A percentile compares a stretch with the other conserved stretches of the same genome.
Evolutionary conservation across 2,888 invertebrate species (phyloP).

Genomic region (Mongoloraphidia duomilia): DNA sequence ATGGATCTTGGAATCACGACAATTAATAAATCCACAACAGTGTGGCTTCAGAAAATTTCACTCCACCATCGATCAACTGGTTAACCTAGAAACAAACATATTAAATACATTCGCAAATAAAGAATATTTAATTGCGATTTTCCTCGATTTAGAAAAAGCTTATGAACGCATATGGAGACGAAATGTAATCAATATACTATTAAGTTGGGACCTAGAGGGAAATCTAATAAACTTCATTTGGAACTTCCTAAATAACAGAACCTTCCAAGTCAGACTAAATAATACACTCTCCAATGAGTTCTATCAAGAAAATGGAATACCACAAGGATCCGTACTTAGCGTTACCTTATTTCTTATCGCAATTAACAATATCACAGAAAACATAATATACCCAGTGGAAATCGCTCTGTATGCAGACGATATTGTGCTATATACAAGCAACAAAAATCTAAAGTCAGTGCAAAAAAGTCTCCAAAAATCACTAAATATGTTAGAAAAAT

Average conservation of each 20-base stretch:
- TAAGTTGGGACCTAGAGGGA: background rate
- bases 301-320: slow-evolving; percentile 9
- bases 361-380: slow-evolving; percentile 8
- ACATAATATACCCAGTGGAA: slow-evolving; percentile 4
- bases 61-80: background rate
- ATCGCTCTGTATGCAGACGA: slow-evolving; percentile 12
- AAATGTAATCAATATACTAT: background rate
- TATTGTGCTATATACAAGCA: slow-evolving; percentile 6
- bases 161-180: background rate
- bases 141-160: background rate
- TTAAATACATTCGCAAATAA: background rate
- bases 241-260: slow-evolving; percentile 3
- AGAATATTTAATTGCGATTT: background rate
- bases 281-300: background rate
- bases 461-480: slow-evolving; percentile 7
- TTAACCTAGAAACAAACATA: background rate
- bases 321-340: slow-evolving; percentile 13
- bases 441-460: slow-evolving; percentile 5
- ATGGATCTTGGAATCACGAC: background rate
- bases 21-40: background rate
- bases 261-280: slow-evolving; percentile 6
- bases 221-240: background rate
- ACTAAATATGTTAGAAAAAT: slow-evolving; percentile 6
- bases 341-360: slow-evolving; percentile 12
- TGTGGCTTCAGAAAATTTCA: background rate